Percentiles rank a stretch among this genome's conserved stretches.
These are phyloP conservation scores for Petrocephalus microphthalmus DNA, from an alignment of 2,113 vertebrate species.

Conservation along the genomic window DNA sequence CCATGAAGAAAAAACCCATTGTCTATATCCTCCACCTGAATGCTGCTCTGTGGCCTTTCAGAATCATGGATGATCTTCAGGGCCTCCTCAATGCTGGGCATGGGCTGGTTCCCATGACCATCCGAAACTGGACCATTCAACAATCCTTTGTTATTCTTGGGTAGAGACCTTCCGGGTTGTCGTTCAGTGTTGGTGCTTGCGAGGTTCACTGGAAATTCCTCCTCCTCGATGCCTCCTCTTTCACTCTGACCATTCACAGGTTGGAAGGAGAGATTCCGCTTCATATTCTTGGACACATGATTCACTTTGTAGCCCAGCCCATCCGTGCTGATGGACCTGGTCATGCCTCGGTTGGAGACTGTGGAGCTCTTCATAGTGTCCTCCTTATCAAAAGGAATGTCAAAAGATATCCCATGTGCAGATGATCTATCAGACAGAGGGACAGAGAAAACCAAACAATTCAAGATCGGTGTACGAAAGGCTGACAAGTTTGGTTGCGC, in stretches of 20 bases:
- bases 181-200: slow-evolving; percentile 26
- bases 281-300: slow-evolving; percentile 57
- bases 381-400: slow-evolving; percentile 89
- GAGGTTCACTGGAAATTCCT: slow-evolving; percentile 36
- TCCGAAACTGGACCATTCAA: slow-evolving; percentile 73
- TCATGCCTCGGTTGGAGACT: slow-evolving; percentile 60
- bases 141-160: slow-evolving; percentile 47
- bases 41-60: slow-evolving; percentile 66
- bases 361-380: slow-evolving; percentile 48
- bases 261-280: slow-evolving; percentile 72
- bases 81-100: slow-evolving; percentile 91
- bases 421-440: slow-evolving; percentile 64
- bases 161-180: slow-evolving; percentile 45
- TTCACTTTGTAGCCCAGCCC: slow-evolving; percentile 71
- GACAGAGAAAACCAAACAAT: slow-evolving; percentile 30
- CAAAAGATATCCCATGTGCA: slow-evolving; percentile 86
- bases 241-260: slow-evolving; percentile 74
- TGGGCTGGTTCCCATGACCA: slow-evolving; percentile 65
- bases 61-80: slow-evolving; percentile 90
- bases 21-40: slow-evolving; percentile 61
- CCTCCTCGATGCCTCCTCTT: slow-evolving; percentile 68
- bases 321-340: slow-evolving; percentile 84
- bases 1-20: slow-evolving; percentile 86
- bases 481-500: too few species aligned
- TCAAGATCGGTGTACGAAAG: background rate